Conservation (phyloP, 2,113 vertebrate genomes). For the Labeo rohita region DNA sequence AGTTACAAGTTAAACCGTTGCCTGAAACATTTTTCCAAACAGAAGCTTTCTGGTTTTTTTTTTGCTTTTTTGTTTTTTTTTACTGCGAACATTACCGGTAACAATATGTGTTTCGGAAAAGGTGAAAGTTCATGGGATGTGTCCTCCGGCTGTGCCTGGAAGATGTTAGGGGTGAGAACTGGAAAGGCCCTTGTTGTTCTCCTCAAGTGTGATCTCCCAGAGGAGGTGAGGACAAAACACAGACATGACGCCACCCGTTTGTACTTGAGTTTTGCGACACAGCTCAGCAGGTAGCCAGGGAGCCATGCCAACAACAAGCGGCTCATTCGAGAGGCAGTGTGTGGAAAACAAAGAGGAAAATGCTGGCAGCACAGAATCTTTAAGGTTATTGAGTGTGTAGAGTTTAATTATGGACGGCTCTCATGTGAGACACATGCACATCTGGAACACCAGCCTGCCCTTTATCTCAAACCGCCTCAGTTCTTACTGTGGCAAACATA, state of each 20-base stretch:
- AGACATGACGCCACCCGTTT: slow-evolving; percentile 46
- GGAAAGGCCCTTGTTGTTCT: slow-evolving; percentile 16
- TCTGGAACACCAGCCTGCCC: slow-evolving; percentile 47
- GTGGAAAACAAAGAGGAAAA: slow-evolving; percentile 33
- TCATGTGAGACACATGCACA: slow-evolving; percentile 53
- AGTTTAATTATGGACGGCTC: slow-evolving; percentile 48
- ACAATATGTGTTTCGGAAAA: slow-evolving; percentile 35
- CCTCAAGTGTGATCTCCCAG: slow-evolving; percentile 33
- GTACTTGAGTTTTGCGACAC: slow-evolving; percentile 36
- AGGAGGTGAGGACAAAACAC: slow-evolving; percentile 58
- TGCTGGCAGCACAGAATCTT: slow-evolving; percentile 40
- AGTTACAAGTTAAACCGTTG: slow-evolving; percentile 47
- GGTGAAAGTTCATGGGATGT: slow-evolving; percentile 38
- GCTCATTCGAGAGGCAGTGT: slow-evolving; percentile 8
- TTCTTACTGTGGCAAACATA: slow-evolving; percentile 4
- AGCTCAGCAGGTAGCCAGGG: slow-evolving; percentile 33
- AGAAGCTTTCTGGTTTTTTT: slow-evolving; percentile 44
- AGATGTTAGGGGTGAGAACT: slow-evolving; percentile 50
- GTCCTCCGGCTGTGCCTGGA: slow-evolving; percentile 40
- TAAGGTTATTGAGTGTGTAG: slow-evolving; percentile 48
- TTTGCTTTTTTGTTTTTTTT: slow-evolving; percentile 38
- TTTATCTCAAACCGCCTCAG: slow-evolving; percentile 21
- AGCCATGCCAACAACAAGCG: slow-evolving; percentile 39
- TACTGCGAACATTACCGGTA: slow-evolving; percentile 30
- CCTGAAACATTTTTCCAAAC: slow-evolving; percentile 50